These are phyloP conservation scores for Schizopygopsis pylzovi DNA, from an alignment of 2,797 vertebrate species.

Conservation along the genomic window DNA sequence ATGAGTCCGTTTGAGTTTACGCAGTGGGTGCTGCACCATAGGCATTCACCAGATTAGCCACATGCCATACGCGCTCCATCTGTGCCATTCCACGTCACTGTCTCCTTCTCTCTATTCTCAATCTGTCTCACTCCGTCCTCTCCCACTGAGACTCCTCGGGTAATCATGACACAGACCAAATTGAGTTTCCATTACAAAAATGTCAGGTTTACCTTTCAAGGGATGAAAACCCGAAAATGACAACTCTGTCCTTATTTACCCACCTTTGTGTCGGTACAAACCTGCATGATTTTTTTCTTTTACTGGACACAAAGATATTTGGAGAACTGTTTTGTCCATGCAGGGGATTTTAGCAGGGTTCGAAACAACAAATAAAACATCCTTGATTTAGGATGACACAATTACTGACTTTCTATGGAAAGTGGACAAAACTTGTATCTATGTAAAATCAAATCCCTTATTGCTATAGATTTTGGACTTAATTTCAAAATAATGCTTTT, in stretches of 20 bases:
- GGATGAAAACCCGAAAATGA: background rate
- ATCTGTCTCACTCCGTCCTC: constrained; percentile 57
- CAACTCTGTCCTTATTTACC: background rate
- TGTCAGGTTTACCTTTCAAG: background rate
- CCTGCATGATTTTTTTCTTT: background rate
- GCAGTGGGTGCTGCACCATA: constrained; percentile 54
- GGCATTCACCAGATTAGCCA: constrained; percentile 56
- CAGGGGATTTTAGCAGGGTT: background rate
- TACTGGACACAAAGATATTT: background rate
- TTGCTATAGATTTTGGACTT: background rate
- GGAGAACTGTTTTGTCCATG: background rate
- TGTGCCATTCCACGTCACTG: constrained; percentile 40
- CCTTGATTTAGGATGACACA: background rate
- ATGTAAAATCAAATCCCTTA: background rate
- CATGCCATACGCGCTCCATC: constrained; percentile 56
- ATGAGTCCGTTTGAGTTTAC: constrained; percentile 34
- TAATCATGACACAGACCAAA: constrained; percentile 25
- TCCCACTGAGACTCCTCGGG: constrained; percentile 37
- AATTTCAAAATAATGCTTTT: constrained; percentile 1
- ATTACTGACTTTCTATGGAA: background rate
- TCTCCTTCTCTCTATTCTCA: constrained; percentile 53
- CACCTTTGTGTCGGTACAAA: background rate
- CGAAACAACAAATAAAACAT: background rate
- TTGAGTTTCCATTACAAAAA: constrained; percentile 37
- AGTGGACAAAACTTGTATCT: background rate